Base-by-base conservation (phyloP, 2,113 vertebrate species). In the Syngnathus typhle region DNA sequence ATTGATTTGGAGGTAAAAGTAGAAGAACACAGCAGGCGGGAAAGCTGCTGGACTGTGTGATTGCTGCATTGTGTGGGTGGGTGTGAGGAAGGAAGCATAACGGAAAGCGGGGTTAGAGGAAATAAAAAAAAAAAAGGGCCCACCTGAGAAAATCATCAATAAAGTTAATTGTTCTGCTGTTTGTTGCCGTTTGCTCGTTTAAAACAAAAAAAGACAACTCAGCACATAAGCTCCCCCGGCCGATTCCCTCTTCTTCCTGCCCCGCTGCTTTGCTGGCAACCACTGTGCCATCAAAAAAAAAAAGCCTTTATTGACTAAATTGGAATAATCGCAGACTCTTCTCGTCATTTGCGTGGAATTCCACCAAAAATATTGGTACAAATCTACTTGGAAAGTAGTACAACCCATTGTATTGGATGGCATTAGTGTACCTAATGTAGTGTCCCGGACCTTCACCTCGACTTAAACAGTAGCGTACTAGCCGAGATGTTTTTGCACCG, bases 1-100 rank as follows among this genome's bases (percentile, higher is more conserved):
- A 83, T 82, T 79, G 84, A 86, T 84, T 86, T 77, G 63, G 67
- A 82, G 77, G 75, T 72, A 60, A 67, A 32, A 78, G 71, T 59
- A 27, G 71, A 58, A 56, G 69, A 70, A 67, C 68, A 75, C 58
- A 18, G 15, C 73, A 49, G 54, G 49, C 62, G 8, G 54, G 41
- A 61, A 41, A 37, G 60, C 60, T 18, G 19, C 7, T 36, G 70
- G 61, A 63, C 39, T 38, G 47, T 71, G 60, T 44, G 60, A 43
- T 62, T 62, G 60, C 41, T 21, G 39, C 36, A 39, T 58, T 37
- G 60, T 8, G 60, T 27, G 39, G 4, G 6, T 43, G 19, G 37
- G 32, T 23, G 11, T 27, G 39, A 16, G 60, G 41, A 44, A 44
- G 60, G 2, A 9, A 62, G 60, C 6, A 13, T 27, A 44, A 62